Evolutionary conservation across 2,113 vertebrate species (phyloP).

Genomic region (Lepidothrix coronata): DNA sequence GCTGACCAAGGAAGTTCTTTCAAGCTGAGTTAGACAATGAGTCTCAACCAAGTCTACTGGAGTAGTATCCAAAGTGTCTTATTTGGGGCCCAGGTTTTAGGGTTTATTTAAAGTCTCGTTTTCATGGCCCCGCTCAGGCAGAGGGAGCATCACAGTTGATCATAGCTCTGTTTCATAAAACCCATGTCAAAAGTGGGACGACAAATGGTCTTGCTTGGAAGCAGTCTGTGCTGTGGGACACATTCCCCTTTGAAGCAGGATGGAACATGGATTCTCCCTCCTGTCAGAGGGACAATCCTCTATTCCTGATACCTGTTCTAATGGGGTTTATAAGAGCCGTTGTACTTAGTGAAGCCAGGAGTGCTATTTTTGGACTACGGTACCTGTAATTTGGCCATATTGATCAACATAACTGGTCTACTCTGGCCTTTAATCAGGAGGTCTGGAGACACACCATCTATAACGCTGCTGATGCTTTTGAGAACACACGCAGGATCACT

Average conservation of each 20-base stretch:
- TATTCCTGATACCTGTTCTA: background rate
- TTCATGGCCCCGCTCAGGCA: background rate
- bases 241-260: background rate
- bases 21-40: background rate
- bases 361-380: slow-evolving; percentile 13
- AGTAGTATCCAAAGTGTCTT: background rate
- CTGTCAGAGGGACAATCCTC: background rate
- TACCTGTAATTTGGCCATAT: background rate
- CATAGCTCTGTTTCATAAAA: background rate
- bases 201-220: background rate
- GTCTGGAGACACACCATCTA: no score
- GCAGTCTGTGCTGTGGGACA: background rate
- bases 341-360: background rate
- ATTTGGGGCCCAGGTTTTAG: background rate
- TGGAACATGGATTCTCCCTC: no score
- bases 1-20: background rate
- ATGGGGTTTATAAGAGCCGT: accelerated
- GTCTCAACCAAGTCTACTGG: background rate
- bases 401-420: no score
- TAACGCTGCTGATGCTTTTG: no score
- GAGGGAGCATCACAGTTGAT: background rate
- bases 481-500: no score
- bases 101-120: background rate
- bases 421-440: no score
- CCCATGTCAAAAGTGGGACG: background rate